Evolutionary conservation across 2,888 invertebrate species (phyloP), one percentile per base, ranked within the genome.

Genomic region (Oligia fasciuncula): DNA sequence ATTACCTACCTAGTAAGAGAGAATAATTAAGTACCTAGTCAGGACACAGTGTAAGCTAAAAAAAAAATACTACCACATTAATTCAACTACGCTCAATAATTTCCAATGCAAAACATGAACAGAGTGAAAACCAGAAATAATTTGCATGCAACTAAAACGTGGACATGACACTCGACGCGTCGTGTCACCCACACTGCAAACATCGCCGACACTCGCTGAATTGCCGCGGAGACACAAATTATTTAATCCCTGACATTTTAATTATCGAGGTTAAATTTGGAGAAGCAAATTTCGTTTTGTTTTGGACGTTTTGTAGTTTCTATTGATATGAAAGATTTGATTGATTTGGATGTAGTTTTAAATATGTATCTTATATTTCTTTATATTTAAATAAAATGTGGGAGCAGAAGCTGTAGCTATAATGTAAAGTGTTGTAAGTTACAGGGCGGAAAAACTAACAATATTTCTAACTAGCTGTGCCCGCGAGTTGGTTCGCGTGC

Each of bases 171-270:
- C 35, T 51, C 60, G n/a, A 46, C 49, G n/a, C 29, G 68, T 67
- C 23, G 62, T 74, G 72, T 74, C 67, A 54, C 72, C 5, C 69
- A 80, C 66, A 85, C 63, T 40, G 57, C 60, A 54, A 51, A 86
- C 77, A 73, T 60, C 67, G 51, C 2, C 13, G 87, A 80, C 80
- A 84, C 62, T 43, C 70, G 57, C 57, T 73, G 72, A 78, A 80
- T 76, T 69, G 67, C 60, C 67, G 46, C 65, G 62, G 72, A 75
- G 57, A 83, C 57, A 74, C 77, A 65, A 79, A 83, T 85, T 67
- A 87, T 78, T 86, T 75, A 80, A 70, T 57, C 29, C 66, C 14
- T 57, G 68, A 79, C 75, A 71, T 70, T 76, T 83, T 76, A 43
- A 65, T 75, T 78, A 80, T 79, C 69, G 73, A 76, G 68, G 54